These are phyloP conservation scores for Oxyura jamaicensis DNA, from an alignment of 2,113 vertebrate genomes.

Conservation along the genomic window DNA sequence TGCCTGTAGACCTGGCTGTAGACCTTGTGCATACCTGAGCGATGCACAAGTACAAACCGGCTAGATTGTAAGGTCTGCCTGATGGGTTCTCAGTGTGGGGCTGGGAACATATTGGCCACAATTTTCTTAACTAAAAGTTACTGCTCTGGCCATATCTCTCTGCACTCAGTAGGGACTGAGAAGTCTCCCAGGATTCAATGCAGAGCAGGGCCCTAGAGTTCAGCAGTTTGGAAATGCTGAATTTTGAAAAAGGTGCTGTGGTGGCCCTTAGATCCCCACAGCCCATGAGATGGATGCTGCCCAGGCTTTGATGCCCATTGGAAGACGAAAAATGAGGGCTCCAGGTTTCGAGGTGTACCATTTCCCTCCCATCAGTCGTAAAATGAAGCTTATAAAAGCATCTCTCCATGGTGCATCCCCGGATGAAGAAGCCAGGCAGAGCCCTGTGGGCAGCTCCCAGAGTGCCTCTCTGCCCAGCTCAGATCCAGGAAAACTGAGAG, in stretches of 20 bases:
- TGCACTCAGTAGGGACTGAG: neutral
- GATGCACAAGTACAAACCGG: neutral
- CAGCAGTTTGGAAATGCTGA: neutral
- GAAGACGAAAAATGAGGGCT: neutral
- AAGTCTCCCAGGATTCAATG: neutral
- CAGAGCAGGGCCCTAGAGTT: neutral
- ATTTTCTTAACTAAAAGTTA: neutral
- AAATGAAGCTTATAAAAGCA: neutral
- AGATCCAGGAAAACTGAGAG: neutral
- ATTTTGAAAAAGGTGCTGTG: no score
- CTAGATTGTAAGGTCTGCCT: neutral
- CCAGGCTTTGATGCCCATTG: neutral
- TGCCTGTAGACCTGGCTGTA: neutral
- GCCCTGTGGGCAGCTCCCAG: neutral
- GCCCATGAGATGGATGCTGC: neutral
- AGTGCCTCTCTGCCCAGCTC: neutral
- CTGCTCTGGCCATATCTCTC: neutral
- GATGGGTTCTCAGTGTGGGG: neutral
- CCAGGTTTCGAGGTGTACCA: neutral
- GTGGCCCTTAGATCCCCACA: neutral
- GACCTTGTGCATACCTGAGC: neutral
- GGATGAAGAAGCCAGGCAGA: neutral
- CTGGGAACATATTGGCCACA: neutral
- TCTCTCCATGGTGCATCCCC: neutral
- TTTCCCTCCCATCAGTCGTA: neutral